phyloP scores from a whole-genome alignment of 1,140 invertebrate species.

The Ephestia elutella region DNA sequence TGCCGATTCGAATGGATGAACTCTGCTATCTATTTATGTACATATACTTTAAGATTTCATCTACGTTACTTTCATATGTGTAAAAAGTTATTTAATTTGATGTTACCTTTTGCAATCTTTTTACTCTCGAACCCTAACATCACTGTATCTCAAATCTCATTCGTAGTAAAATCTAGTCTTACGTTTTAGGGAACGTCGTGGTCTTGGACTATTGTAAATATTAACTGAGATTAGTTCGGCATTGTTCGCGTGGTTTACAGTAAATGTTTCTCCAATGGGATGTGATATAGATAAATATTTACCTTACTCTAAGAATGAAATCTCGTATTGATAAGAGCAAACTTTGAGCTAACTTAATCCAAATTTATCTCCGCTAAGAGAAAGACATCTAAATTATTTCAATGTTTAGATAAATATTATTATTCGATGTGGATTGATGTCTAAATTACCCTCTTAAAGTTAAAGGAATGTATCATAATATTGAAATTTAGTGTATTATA shows the following conservation, averaged over 20 bases:
- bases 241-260: slow-evolving; percentile 33
- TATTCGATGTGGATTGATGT: slow-evolving; percentile 50
- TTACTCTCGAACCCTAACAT: slow-evolving; percentile 38
- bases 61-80: slow-evolving; percentile 17
- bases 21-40: not conserved
- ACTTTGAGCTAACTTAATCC: slow-evolving; percentile 32
- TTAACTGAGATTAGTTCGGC: slow-evolving; percentile 34
- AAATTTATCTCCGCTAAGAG: slow-evolving; percentile 37
- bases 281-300: slow-evolving; percentile 63
- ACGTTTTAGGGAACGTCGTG: slow-evolving; percentile 61
- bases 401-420: slow-evolving; percentile 44
- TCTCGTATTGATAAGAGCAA: slow-evolving; percentile 50
- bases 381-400: slow-evolving; percentile 40
- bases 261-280: slow-evolving; percentile 53
- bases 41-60: not conserved
- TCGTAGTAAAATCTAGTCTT: slow-evolving; percentile 72
- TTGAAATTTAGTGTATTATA: slow-evolving; percentile 29
- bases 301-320: slow-evolving; percentile 51
- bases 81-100: slow-evolving; percentile 34
- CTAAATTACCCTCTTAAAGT: slow-evolving; percentile 36
- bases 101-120: slow-evolving; percentile 35
- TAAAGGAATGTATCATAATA: slow-evolving; percentile 14
- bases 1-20: too few relatives aligned
- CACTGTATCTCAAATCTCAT: slow-evolving; percentile 53
- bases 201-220: slow-evolving; percentile 62